phyloP scores from a whole-genome alignment of 1,140 invertebrate species.

The Hermatobates lingyangjiaoensis region DNA sequence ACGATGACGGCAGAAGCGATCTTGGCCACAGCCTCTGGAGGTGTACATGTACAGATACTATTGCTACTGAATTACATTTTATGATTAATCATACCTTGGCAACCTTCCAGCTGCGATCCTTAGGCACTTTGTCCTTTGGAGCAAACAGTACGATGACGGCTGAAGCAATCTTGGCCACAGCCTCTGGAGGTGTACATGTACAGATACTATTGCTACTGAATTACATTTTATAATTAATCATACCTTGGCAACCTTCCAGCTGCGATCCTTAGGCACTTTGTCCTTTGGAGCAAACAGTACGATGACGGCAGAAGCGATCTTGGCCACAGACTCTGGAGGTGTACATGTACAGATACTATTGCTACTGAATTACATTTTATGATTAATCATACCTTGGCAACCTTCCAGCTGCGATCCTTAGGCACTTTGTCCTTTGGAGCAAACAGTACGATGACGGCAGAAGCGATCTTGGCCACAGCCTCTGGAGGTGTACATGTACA shows the following conservation, averaged over 20 bases:
- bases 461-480: slow-evolving; percentile 65
- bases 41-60: no score
- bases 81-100: slow-evolving; percentile 37
- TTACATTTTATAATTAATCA: not conserved
- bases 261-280: slow-evolving; percentile 78
- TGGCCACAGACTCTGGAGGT: slow-evolving; percentile 61
- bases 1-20: slow-evolving; percentile 76
- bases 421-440: slow-evolving; percentile 72
- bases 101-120: slow-evolving; percentile 82
- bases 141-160: slow-evolving; percentile 76
- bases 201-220: no score
- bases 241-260: slow-evolving; percentile 79
- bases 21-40: slow-evolving; percentile 61
- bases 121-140: slow-evolving; percentile 71
- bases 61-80: no score
- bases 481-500: slow-evolving; percentile 55
- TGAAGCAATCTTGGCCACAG: slow-evolving; percentile 65
- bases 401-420: slow-evolving; percentile 85
- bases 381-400: slow-evolving; percentile 40
- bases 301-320: slow-evolving; percentile 70
- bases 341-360: no score
- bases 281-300: slow-evolving; percentile 67
- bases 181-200: slow-evolving; percentile 54
- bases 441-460: slow-evolving; percentile 73
- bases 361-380: no score